Evolutionary conservation across 92 coral and sea anemone genomes (phyloP).

Genomic region (Micromussa lordhowensis): DNA sequence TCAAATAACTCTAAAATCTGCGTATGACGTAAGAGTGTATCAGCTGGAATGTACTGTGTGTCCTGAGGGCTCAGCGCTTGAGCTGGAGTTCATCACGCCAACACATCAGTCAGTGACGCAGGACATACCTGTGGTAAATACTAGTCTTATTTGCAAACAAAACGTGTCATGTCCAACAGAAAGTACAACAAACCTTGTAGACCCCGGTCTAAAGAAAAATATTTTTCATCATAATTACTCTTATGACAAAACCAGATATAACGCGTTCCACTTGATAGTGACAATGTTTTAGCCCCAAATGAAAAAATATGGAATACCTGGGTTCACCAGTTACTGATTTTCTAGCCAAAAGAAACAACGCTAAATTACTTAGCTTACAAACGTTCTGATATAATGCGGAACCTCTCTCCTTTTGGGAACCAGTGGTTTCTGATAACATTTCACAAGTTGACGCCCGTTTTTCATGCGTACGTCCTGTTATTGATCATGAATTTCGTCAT

Average conservation of each 20-base stretch:
- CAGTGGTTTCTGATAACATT: neutral
- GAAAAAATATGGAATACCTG: neutral
- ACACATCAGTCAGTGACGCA: conserved; percentile 98
- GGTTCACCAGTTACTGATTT: neutral
- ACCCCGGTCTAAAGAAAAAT: neutral
- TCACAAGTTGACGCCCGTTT: too few species aligned
- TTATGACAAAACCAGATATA: neutral
- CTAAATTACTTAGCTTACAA: neutral
- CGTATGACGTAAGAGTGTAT: conserved; percentile 95
- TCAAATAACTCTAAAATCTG: conserved; percentile 82
- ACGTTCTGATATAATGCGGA: neutral
- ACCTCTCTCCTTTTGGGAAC: neutral
- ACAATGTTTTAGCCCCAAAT: neutral
- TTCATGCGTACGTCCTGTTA: too few species aligned
- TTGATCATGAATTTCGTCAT: too few species aligned
- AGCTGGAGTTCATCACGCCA: conserved; percentile 91
- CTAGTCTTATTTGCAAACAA: neutral
- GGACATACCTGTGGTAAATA: conserved; percentile 95
- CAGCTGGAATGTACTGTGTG: conserved; percentile 98
- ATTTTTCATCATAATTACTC: neutral
- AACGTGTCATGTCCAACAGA: neutral
- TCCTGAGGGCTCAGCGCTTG: conserved; percentile 89
- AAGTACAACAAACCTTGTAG: too few species aligned
- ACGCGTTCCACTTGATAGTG: neutral
- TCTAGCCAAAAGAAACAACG: neutral